A percentile compares a stretch with the other conserved stretches of the same genome.
Evolutionary conservation across 2,113 vertebrate species (phyloP).

Genomic region (Triplophysa siluroides): DNA sequence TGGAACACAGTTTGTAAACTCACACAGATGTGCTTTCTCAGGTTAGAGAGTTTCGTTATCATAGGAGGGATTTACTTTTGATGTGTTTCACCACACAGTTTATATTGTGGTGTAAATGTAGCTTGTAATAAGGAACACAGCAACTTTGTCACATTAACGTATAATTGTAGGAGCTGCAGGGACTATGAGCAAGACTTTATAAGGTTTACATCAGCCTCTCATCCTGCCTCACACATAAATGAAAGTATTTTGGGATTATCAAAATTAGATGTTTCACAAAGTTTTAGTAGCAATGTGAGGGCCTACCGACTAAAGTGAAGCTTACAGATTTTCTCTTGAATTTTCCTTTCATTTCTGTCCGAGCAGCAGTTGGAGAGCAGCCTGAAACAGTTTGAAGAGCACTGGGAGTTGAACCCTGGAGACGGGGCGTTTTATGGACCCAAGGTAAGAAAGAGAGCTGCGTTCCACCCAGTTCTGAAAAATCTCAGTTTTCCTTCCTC

Average conservation of each 20-base stretch:
- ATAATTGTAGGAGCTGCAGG: too few relatives aligned
- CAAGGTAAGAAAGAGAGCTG: conserved; percentile 75
- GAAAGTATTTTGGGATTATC: neutral
- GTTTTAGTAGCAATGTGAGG: neutral
- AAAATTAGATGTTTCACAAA: conserved; percentile 7
- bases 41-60: too few relatives aligned
- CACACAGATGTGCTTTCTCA: too few relatives aligned
- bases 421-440: conserved; percentile 95
- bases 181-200: neutral
- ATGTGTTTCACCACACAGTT: too few relatives aligned
- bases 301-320: neutral
- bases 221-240: neutral
- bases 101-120: too few relatives aligned
- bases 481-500: neutral
- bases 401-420: conserved; percentile 84
- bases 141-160: too few relatives aligned
- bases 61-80: too few relatives aligned
- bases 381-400: conserved; percentile 80
- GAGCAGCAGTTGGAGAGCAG: conserved; percentile 83
- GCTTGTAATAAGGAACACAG: too few relatives aligned
- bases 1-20: too few relatives aligned
- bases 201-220: neutral
- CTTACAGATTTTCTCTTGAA: neutral
- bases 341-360: conserved; percentile 10
- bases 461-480: conserved; percentile 20